Conservation (phyloP, 2,113 vertebrate genomes). For the Hypomesus transpacificus region DNA sequence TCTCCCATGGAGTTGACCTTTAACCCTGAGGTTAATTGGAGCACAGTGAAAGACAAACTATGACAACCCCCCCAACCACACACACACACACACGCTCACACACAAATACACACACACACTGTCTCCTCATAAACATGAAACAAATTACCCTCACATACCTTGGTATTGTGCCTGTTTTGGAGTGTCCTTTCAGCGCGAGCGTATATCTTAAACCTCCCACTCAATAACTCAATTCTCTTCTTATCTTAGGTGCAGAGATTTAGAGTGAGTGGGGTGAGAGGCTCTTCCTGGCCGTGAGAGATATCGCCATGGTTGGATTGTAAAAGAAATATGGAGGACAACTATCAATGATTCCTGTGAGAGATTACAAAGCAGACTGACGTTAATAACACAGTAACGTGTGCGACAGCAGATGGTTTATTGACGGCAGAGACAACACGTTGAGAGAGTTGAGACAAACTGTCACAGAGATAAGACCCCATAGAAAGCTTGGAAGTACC, state of each 20-base stretch:
- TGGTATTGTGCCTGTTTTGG: constrained; percentile 39
- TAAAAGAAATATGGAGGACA: constrained; percentile 48
- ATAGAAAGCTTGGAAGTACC: constrained; percentile 32
- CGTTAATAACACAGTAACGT: constrained; percentile 46
- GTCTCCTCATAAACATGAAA: constrained; percentile 8
- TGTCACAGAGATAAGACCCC: constrained; percentile 26
- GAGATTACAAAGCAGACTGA: constrained; percentile 56
- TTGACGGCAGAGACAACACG: constrained; percentile 44
- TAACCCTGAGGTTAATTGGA: constrained; percentile 27
- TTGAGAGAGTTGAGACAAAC: constrained; percentile 37
- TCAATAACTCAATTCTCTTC: constrained; percentile 68
- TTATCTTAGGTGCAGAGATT: constrained; percentile 64
- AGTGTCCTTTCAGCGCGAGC: constrained; percentile 47
- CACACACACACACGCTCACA: no score
- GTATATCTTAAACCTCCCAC: constrained; percentile 64
- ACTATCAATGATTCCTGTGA: constrained; percentile 53
- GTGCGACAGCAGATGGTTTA: constrained; percentile 49
- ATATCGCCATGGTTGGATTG: constrained; percentile 34
- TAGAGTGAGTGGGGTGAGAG: constrained; percentile 42
- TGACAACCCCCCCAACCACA: no score
- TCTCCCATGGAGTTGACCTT: background rate
- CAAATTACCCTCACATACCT: constrained; percentile 39
- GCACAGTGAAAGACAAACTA: constrained; percentile 25
- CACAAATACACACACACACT: background rate
- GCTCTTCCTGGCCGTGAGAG: constrained; percentile 30